These are phyloP conservation scores for Loripinus fragilis DNA, from an alignment of 2,888 invertebrate genomes.

Conservation along the genomic window DNA sequence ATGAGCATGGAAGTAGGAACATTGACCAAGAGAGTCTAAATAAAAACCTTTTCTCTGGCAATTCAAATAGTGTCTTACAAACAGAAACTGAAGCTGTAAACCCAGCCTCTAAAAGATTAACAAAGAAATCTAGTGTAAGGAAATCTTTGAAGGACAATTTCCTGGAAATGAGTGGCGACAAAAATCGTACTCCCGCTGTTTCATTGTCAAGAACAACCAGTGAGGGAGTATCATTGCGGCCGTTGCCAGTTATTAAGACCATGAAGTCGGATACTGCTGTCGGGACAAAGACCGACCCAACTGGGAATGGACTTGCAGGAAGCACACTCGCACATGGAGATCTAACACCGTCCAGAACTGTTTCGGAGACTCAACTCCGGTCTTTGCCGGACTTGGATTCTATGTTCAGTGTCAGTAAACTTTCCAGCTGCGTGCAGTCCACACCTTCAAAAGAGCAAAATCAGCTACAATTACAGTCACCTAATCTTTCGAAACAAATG, in stretches of 20 bases:
- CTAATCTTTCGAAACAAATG: slow-evolving; percentile 28
- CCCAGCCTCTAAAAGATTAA: background rate
- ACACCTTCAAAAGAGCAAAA: no score
- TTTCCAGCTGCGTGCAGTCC: background rate
- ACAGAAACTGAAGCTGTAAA: background rate
- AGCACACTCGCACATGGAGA: background rate
- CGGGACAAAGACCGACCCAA: background rate
- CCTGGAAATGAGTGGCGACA: background rate
- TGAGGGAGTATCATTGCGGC: background rate
- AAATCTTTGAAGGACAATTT: slow-evolving; percentile 1
- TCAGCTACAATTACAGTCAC: slow-evolving; percentile 15
- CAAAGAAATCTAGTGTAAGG: background rate
- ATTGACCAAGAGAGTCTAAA: background rate
- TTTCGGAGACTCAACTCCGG: background rate
- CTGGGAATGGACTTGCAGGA: background rate
- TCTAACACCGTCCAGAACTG: background rate
- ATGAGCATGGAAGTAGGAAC: no score
- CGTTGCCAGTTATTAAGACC: background rate
- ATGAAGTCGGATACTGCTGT: background rate
- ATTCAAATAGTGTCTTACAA: background rate
- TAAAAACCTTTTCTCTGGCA: background rate
- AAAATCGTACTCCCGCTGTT: background rate
- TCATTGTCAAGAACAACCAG: background rate
- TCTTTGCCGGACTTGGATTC: background rate
- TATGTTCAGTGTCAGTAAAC: background rate